Percentiles rank a stretch among this genome's conserved stretches.
Conservation (phyloP, 2,797 vertebrate species). For the Xenops minutus region DNA sequence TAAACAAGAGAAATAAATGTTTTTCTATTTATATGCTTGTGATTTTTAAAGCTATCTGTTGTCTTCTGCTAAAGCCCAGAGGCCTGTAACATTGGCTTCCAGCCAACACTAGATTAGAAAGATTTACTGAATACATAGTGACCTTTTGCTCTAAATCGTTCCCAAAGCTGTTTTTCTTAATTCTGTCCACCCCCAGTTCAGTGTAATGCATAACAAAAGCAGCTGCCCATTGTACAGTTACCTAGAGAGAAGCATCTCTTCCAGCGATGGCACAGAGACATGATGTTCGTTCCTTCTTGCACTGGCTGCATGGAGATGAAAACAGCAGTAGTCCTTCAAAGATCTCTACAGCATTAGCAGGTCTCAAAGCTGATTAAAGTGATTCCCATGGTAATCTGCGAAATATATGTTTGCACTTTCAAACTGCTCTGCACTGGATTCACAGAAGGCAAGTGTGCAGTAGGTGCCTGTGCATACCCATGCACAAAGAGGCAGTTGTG, state of each 20-base stretch:
- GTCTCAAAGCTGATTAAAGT: slow-evolving; percentile 66
- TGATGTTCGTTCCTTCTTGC: neutral
- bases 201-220: neutral
- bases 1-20: neutral
- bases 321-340: slow-evolving; percentile 11
- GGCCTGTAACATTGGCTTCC: neutral
- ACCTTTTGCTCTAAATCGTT: slow-evolving; percentile 1
- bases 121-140: neutral
- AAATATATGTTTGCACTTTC: slow-evolving; percentile 55
- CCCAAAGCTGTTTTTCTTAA: neutral
- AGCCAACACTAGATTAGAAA: neutral
- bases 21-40: neutral
- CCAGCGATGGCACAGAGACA: slow-evolving; percentile 30
- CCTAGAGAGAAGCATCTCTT: slow-evolving; percentile 66
- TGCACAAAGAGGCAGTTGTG: neutral
- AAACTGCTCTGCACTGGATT: neutral
- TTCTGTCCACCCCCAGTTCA: neutral
- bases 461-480: neutral
- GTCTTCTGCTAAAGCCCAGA: slow-evolving; percentile 1
- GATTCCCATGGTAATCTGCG: slow-evolving; percentile 63
- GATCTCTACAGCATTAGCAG: slow-evolving; percentile 57
- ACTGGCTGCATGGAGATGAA: neutral
- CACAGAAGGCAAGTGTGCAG: neutral
- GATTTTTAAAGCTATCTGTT: neutral
- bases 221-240: slow-evolving; percentile 28